A percentile compares a stretch with the other conserved stretches of the same genome.
These are phyloP conservation scores for Poecilia picta DNA, from an alignment of 2,797 vertebrate species.

Conservation along the genomic window DNA sequence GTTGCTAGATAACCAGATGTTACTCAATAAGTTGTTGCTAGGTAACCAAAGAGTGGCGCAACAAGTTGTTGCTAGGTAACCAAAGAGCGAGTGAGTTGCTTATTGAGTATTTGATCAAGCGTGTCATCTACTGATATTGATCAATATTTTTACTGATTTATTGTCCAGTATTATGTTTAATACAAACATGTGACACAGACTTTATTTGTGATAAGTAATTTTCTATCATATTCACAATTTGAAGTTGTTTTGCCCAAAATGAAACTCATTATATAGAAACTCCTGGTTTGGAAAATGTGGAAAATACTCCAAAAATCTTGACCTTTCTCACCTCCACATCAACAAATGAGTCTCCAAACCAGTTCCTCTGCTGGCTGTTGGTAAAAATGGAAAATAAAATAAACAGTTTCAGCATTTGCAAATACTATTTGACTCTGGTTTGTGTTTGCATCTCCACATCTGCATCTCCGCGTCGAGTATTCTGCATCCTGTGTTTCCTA, in stretches of 20 bases:
- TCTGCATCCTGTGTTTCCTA: constrained; percentile 57
- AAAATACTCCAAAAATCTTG: background rate
- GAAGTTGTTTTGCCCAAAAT: background rate
- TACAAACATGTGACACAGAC: background rate
- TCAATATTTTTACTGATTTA: too few relatives aligned
- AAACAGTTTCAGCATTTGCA: constrained; percentile 2
- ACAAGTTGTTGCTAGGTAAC: too few relatives aligned
- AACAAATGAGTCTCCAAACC: background rate
- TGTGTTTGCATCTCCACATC: constrained; percentile 28
- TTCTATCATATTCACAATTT: background rate
- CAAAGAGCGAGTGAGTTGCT: too few relatives aligned
- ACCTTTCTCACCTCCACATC: background rate
- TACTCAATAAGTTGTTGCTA: too few relatives aligned
- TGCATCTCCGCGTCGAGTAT: constrained; percentile 57
- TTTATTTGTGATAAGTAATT: background rate
- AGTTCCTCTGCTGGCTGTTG: background rate
- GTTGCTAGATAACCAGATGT: too few relatives aligned
- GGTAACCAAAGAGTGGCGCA: too few relatives aligned
- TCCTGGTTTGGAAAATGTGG: background rate
- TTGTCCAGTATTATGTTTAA: background rate
- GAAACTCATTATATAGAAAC: background rate
- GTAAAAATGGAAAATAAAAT: background rate
- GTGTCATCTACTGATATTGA: too few relatives aligned
- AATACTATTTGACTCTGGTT: constrained; percentile 57
- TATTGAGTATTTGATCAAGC: too few relatives aligned